These are phyloP conservation scores for Drosophila formosana DNA, from an alignment of 2,888 invertebrate genomes.

Conservation along the genomic window DNA sequence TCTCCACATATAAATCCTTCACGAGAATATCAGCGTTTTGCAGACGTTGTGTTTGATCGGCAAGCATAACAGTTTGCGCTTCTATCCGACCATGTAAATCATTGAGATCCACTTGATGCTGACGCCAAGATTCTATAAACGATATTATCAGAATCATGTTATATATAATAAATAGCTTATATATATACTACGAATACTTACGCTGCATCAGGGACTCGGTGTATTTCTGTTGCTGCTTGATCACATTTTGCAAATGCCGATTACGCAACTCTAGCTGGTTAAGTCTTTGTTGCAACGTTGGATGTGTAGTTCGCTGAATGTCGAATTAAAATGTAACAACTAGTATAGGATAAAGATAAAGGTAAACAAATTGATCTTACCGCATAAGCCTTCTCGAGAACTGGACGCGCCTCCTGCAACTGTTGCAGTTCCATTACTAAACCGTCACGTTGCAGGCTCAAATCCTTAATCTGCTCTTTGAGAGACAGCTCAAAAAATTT, in stretches of 20 bases:
- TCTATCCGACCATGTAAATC: conserved; percentile 86
- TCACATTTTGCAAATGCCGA: conserved; percentile 87
- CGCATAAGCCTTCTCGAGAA: conserved; percentile 85
- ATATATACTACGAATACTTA: conserved; percentile 83
- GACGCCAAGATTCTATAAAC: conserved; percentile 84
- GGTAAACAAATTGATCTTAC: conserved; percentile 62
- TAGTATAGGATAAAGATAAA: neutral
- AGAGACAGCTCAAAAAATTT: conserved; percentile 84
- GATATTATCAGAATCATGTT: neutral
- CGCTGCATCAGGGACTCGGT: conserved; percentile 88
- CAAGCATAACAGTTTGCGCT: conserved; percentile 85
- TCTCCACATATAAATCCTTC: conserved; percentile 94
- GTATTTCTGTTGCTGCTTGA: conserved; percentile 88
- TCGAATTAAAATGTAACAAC: neutral
- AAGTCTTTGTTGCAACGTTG: conserved; percentile 84
- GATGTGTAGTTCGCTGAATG: conserved; percentile 84
- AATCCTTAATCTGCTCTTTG: conserved; percentile 84
- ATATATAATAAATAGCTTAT: neutral
- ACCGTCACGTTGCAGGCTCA: conserved; percentile 84
- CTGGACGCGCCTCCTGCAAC: conserved; percentile 85
- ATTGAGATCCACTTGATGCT: conserved; percentile 85
- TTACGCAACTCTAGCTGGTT: conserved; percentile 88
- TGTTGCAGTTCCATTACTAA: conserved; percentile 85
- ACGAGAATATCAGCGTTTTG: conserved; percentile 91
- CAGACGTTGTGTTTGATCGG: conserved; percentile 88